phyloP scores from a whole-genome alignment of 1,140 invertebrate species.

The Caenorhabditis brenneri region DNA sequence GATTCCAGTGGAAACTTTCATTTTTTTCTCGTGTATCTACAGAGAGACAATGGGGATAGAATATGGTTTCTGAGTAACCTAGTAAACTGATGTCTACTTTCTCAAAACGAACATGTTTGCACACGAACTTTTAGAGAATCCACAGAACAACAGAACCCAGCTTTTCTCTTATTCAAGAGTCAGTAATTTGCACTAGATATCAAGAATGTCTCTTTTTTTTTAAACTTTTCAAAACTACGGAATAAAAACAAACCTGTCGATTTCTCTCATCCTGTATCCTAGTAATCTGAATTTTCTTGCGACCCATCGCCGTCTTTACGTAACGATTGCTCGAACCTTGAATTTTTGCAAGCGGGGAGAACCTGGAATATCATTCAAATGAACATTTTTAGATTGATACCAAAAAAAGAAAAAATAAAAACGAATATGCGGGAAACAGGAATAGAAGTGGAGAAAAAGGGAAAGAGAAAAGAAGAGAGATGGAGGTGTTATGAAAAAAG shows the following conservation, averaged over 20 bases:
- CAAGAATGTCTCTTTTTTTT: too few species aligned
- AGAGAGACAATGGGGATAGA: too few species aligned
- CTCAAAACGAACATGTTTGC: too few species aligned
- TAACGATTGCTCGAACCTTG: constrained; percentile 28
- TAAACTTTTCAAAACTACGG: too few species aligned
- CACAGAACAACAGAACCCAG: too few species aligned
- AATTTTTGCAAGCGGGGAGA: constrained; percentile 37
- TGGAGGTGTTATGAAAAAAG: constrained; percentile 33
- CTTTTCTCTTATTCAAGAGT: too few species aligned
- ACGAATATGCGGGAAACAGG: background rate
- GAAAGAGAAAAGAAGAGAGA: background rate
- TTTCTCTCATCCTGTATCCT: constrained; percentile 70
- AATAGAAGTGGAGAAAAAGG: background rate
- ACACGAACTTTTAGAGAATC: too few species aligned
- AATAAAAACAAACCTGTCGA: constrained; percentile 64
- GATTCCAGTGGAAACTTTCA: too few species aligned
- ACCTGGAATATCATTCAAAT: constrained; percentile 5
- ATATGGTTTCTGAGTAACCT: too few species aligned
- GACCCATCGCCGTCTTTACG: constrained; percentile 54
- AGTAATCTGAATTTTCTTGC: constrained; percentile 70
- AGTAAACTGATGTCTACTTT: too few species aligned
- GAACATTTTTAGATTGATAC: too few species aligned
- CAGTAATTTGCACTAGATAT: background rate
- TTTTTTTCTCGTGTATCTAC: background rate
- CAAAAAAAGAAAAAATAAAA: background rate